Evolutionary conservation across 2,113 vertebrate genomes (phyloP).

Genomic region (Sialia sialis): DNA sequence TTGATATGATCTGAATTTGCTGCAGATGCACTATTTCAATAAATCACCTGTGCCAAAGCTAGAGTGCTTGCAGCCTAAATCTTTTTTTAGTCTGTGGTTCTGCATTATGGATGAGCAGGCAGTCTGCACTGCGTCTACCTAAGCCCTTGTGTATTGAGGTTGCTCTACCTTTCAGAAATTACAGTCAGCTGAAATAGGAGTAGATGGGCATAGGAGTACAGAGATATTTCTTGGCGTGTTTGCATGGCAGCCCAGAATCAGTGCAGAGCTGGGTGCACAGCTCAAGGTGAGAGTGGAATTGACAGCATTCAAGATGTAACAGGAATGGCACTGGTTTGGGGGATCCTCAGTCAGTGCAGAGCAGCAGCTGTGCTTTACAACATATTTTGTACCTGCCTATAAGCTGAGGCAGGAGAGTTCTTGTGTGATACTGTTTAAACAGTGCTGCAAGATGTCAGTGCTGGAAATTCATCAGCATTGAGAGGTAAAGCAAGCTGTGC

Average conservation of each 20-base stretch:
- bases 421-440: not conserved
- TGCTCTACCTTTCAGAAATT: conserved; percentile 23
- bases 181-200: conserved; percentile 20
- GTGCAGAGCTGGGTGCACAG: not conserved
- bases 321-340: not conserved
- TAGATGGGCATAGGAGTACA: not conserved
- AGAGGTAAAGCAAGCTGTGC: not conserved
- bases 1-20: conserved; percentile 24
- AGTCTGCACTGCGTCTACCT: conserved; percentile 62
- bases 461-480: not conserved
- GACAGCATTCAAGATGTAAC: not conserved
- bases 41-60: conserved; percentile 65
- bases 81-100: conserved; percentile 61
- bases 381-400: not conserved
- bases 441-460: not conserved
- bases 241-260: not conserved
- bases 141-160: conserved; percentile 39
- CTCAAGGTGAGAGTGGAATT: not conserved
- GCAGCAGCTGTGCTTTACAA: not conserved
- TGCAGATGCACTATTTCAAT: conserved; percentile 45
- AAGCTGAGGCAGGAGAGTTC: not conserved
- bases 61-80: conserved; percentile 54
- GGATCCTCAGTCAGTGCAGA: not conserved
- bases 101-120: conserved; percentile 76
- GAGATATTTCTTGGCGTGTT: not conserved